Percentiles rank a stretch among this genome's conserved stretches.
Conservation (phyloP, 2,113 vertebrate genomes). For the Tapirus terrestris region DNA sequence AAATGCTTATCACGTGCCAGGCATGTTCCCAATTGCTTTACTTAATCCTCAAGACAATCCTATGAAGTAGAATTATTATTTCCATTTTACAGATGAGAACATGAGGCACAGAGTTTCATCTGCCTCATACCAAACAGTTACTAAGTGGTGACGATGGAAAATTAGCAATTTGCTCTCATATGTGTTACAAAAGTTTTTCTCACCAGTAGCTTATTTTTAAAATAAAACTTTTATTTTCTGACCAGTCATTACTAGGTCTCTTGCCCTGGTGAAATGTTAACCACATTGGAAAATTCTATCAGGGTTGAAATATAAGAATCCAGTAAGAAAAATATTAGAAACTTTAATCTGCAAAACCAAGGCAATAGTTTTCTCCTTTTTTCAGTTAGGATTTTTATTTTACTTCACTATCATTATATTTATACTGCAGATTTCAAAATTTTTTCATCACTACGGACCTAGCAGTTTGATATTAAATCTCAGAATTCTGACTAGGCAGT, state of each 20-base stretch:
- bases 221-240: neutral
- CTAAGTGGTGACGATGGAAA: neutral
- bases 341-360: slow-evolving; percentile 13
- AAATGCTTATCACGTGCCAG: neutral
- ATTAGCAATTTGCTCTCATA: neutral
- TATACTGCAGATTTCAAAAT: slow-evolving; percentile 9
- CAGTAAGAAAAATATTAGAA: neutral
- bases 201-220: neutral
- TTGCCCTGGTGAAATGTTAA: neutral
- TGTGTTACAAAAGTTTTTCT: neutral
- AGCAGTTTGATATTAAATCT: neutral
- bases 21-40: neutral
- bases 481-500: neutral
- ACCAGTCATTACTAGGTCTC: neutral
- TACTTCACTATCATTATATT: neutral
- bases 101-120: neutral
- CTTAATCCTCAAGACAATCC: neutral
- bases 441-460: neutral
- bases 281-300: neutral
- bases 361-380: neutral
- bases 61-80: neutral
- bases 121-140: neutral
- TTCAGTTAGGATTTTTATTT: neutral
- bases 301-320: neutral
- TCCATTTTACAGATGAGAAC: slow-evolving; percentile 17